These are phyloP conservation scores for Drosophila fulvimacula DNA, from an alignment of 2,888 invertebrate species.

Conservation along the genomic window DNA sequence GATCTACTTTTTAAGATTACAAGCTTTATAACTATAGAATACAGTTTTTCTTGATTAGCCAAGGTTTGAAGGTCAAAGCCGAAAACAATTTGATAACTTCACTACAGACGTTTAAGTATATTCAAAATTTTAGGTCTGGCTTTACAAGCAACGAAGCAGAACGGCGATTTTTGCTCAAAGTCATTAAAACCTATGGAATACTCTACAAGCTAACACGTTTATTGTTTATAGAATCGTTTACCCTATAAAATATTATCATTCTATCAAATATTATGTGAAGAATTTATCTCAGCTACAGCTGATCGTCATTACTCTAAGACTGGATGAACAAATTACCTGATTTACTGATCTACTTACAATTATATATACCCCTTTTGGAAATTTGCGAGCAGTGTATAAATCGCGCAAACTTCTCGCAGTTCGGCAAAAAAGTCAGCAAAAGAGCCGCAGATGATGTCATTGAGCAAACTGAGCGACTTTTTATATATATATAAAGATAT, in stretches of 20 bases:
- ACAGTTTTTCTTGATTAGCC: background rate
- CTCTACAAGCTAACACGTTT: background rate
- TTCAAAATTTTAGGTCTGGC: background rate
- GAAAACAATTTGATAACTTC: background rate
- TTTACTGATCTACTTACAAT: no score
- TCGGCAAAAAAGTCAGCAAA: slow-evolving; percentile 19
- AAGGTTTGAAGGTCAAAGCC: background rate
- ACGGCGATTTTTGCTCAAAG: background rate
- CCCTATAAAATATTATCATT: no score
- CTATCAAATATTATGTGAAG: no score
- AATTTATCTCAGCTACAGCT: background rate
- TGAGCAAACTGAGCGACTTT: slow-evolving; percentile 65
- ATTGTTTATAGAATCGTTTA: no score
- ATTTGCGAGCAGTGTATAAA: slow-evolving; percentile 7
- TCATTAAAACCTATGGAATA: background rate
- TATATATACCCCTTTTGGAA: background rate
- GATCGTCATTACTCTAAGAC: background rate
- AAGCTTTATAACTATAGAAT: no score
- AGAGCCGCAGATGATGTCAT: slow-evolving; percentile 64
- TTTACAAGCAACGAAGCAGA: background rate
- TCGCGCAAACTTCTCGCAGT: slow-evolving; percentile 31
- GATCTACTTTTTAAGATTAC: no score
- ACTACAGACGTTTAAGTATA: background rate
- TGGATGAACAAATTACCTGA: no score
- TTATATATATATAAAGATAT: slow-evolving; percentile 8